Base-by-base conservation (phyloP, 2,797 vertebrate genomes). In the Danio tinwini region DNA sequence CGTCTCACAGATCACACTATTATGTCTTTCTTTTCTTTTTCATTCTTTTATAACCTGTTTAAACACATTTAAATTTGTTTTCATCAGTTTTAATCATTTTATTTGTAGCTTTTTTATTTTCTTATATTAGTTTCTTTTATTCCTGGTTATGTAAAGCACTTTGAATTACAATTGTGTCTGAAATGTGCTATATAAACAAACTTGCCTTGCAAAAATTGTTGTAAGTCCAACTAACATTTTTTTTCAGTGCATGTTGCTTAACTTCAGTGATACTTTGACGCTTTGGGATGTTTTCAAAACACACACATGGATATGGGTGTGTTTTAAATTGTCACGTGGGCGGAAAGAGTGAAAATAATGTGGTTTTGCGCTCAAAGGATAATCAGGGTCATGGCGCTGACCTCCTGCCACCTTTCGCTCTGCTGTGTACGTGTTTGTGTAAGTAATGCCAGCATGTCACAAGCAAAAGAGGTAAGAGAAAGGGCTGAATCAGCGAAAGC, bases 401-500 rank as follows among this genome's bases (percentile, higher is more conserved):
- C 87, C 85, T 84, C 85, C 52, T 79, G 80, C 59, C 82, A 88
- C 85, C 87, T 81, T 85, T 37, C 47, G 61, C 86, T 85, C 83
- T 78, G 89, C 55, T 65, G 44, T 52, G 68, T 76, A 16, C 16
- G 21, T 55, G 56, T 45, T 14, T 62, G 42, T 47, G 6, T 74
- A 62, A 45, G 53, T 64, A 71, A 85, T 88, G 90, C 87, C 85
- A 90, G 76, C 76, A 82, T 88, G 88, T 92, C 88, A 90, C 82
- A 70, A 74, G 82, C 84, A 42, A 62, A 55, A 85, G 76, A 87
- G 81, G 87, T 82, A 88, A 89, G 58, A 81, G 69, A 87, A 84
- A 82, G 72, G 47, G 84, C 88, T 87, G 88, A 92, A 86, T 92
- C 89, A 92, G 89, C 90, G 88, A 74, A 89, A 67, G 87, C 42